These are phyloP conservation scores for Drosophila cardini DNA, from an alignment of 1,140 invertebrate genomes.

Conservation along the genomic window DNA sequence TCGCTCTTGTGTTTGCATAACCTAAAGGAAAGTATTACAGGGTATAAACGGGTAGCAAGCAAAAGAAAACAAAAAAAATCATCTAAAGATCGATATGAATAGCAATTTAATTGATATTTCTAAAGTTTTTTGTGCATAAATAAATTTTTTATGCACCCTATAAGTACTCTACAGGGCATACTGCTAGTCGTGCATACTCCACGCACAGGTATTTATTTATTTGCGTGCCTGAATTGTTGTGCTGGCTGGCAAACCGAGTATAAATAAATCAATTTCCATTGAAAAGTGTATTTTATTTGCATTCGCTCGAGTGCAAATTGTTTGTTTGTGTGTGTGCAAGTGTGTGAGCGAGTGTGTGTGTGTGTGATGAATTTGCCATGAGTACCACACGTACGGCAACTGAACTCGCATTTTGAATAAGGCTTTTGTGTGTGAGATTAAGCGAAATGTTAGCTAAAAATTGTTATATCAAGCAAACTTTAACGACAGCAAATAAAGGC, in stretches of 20 bases:
- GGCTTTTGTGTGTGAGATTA: neutral
- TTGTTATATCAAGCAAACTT: neutral
- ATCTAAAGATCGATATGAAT: no score
- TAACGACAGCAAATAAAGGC: neutral
- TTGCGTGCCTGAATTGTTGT: conserved; percentile 57
- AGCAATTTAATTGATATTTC: neutral
- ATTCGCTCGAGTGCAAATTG: conserved; percentile 69
- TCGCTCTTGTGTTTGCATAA: conserved; percentile 17
- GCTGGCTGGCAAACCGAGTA: conserved; percentile 54
- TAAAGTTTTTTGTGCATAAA: neutral
- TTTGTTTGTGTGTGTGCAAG: conserved; percentile 3
- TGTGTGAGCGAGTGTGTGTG: neutral
- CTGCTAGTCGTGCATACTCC: neutral
- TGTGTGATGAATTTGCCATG: conserved; percentile 9
- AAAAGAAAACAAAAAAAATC: no score
- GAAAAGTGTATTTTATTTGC: conserved; percentile 68
- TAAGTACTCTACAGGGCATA: neutral
- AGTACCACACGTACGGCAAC: neutral
- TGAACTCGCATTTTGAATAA: conserved; percentile 4
- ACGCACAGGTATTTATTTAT: conserved; percentile 38
- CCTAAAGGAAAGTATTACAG: neutral
- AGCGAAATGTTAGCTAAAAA: neutral
- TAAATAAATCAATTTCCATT: conserved; percentile 68
- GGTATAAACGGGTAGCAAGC: neutral
- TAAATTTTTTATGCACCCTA: no score